These are phyloP conservation scores for Halichoerus grypus DNA, from an alignment of 2,113 vertebrate genomes.

Conservation along the genomic window DNA sequence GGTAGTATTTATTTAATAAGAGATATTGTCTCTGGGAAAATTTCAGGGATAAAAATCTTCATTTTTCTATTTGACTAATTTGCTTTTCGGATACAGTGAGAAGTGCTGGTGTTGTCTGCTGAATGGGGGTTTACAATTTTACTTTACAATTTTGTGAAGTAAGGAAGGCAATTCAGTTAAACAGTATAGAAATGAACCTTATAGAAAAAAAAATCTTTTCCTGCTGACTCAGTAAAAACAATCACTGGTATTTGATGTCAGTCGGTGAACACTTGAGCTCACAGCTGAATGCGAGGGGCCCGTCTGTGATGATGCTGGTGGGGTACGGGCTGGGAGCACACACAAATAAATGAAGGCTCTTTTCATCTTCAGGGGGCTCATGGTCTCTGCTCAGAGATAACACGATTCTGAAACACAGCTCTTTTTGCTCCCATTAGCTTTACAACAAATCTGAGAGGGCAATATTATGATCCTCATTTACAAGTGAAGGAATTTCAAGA, in stretches of 20 bases:
- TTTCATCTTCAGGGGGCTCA: too few relatives aligned
- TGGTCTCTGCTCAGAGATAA: background rate
- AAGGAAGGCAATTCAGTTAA: background rate
- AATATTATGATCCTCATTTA: too few relatives aligned
- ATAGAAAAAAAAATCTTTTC: background rate
- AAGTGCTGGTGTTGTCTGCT: background rate
- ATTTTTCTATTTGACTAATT: background rate
- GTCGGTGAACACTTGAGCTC: background rate
- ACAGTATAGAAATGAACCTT: background rate
- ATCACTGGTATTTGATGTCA: background rate
- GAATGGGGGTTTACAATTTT: background rate
- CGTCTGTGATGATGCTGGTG: background rate
- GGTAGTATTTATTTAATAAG: background rate
- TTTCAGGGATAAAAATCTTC: background rate
- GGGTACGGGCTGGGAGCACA: too few relatives aligned
- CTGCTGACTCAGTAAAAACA: background rate
- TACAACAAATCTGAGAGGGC: background rate
- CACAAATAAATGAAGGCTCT: background rate
- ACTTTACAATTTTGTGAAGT: background rate
- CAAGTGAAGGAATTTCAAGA: constrained; percentile 15
- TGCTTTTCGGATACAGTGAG: background rate
- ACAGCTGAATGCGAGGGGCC: background rate
- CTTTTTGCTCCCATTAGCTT: background rate
- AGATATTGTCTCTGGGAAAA: background rate
- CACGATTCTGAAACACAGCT: background rate